A percentile compares a stretch with the other conserved stretches of the same genome.
phyloP scores from a whole-genome alignment of 35 echinoderm and acorn worm species.

The Apostichopus californicus region DNA sequence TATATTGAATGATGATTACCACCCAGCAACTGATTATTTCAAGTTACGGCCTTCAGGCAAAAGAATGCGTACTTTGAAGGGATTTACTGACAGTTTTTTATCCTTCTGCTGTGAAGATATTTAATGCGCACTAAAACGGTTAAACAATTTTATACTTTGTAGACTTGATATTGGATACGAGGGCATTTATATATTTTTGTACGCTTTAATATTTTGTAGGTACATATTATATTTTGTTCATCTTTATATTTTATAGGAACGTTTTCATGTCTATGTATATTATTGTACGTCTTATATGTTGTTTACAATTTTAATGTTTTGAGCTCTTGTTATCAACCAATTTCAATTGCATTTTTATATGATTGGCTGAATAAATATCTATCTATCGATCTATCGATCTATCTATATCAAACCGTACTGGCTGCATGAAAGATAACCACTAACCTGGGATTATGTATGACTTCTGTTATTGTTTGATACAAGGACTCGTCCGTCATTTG shows the following conservation, averaged over 20 bases:
- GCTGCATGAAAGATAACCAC: background rate
- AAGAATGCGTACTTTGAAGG: too few relatives aligned
- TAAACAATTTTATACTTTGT: background rate
- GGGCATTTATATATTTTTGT: background rate
- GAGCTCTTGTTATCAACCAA: too few relatives aligned
- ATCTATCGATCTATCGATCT: too few relatives aligned
- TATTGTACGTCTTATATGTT: background rate
- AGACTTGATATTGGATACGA: background rate
- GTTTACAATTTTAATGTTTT: background rate
- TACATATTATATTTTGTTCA: too few relatives aligned
- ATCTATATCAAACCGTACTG: background rate
- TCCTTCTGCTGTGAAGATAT: background rate
- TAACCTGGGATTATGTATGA: conserved; percentile 30
- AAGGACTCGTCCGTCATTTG: conserved; percentile 19
- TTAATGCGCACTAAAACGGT: background rate
- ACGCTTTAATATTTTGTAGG: background rate
- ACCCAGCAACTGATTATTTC: too few relatives aligned
- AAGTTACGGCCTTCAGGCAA: too few relatives aligned
- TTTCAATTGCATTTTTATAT: too few relatives aligned
- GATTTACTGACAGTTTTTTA: too few relatives aligned
- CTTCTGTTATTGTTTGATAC: conserved; percentile 19
- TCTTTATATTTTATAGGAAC: too few relatives aligned
- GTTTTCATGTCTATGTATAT: too few relatives aligned
- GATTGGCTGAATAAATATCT: too few relatives aligned
- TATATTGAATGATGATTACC: too few relatives aligned